Conservation (phyloP, 2,113 vertebrate genomes). For the Cephalophus harveyi region DNA sequence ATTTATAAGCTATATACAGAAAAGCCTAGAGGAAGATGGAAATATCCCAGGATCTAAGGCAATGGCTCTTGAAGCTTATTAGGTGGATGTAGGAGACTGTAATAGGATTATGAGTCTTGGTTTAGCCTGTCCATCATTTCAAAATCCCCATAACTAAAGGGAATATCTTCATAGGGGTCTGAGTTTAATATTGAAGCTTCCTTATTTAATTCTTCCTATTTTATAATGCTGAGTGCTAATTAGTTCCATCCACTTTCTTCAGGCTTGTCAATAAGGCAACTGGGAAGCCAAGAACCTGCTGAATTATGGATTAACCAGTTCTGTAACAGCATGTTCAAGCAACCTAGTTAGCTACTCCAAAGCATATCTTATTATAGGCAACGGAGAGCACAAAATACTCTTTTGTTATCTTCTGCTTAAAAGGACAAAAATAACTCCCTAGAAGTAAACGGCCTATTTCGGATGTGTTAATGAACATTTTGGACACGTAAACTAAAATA, state of each 20-base stretch:
- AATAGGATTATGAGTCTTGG: slow-evolving; percentile 75
- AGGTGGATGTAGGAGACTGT: slow-evolving; percentile 64
- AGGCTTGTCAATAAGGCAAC: slow-evolving; percentile 66
- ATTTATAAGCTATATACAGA: slow-evolving; percentile 59
- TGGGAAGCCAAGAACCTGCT: slow-evolving; percentile 62
- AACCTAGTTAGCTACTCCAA: slow-evolving; percentile 49
- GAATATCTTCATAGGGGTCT: slow-evolving; percentile 71
- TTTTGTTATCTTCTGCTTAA: slow-evolving; percentile 45
- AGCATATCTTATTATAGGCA: slow-evolving; percentile 36
- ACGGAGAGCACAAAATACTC: slow-evolving; percentile 40
- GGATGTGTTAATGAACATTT: slow-evolving; percentile 34
- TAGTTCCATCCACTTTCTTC: slow-evolving; percentile 74
- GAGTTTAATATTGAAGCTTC: slow-evolving; percentile 70
- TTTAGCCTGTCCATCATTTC: slow-evolving; percentile 74
- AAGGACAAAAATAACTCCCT: slow-evolving; percentile 19
- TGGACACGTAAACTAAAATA: neutral
- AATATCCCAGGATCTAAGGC: slow-evolving; percentile 52
- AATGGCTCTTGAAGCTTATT: slow-evolving; percentile 70
- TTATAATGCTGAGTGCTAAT: slow-evolving; percentile 72
- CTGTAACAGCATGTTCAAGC: slow-evolving; percentile 48
- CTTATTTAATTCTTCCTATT: slow-evolving; percentile 73
- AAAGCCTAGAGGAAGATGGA: slow-evolving; percentile 65
- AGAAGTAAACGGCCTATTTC: neutral
- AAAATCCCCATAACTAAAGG: slow-evolving; percentile 74
- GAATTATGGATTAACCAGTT: slow-evolving; percentile 71